Evolutionary conservation across 2,888 invertebrate species (phyloP), one percentile per base, ranked within the genome.

Genomic region (Pachydiplax longipennis): DNA sequence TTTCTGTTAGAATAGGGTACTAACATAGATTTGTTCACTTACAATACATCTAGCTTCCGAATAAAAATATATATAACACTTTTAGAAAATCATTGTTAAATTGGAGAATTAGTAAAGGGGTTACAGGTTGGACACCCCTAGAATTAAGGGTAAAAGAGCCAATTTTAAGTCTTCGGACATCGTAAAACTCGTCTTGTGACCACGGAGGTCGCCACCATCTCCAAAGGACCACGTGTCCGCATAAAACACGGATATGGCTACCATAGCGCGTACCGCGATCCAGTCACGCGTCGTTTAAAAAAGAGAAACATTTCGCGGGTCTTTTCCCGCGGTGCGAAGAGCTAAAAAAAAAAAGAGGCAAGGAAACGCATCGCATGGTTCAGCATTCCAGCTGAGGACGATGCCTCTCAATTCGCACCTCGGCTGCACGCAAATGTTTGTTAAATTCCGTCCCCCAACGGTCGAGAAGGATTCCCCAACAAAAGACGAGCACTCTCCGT

Each of bases 391-490:
- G 65, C 65, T 4, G 31, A 73, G 73, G 73, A 73, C 73, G 73
- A 73, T 73, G 73, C 73, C 73, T 73, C 73, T 73, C 73, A 73
- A 73, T 73, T 73, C 73, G 73, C 73, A 73, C 73, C 73, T 73
- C 73, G 65, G 25, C 65, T 65, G 65, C 73, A 73, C 31, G 73
- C 73, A 73, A 73, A 73, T 73, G 73, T 73, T 73, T 73, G 73
- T 73, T 73, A 73, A 73, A 73, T 73, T 73, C 73, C 73, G 31
- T 73, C 31, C 73, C 73, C 73, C 73, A 73, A 73, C 73, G 65
- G 65, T 65, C 65, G 5, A 25, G 73, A 31, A 73, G 73, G 73
- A 73, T 31, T 73, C 73, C 31, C 73, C 25, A 73, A 73, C 25
- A 73, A 73, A 73, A 73, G 73, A 73, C 73, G 73, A 73, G 73